phyloP scores from a whole-genome alignment of 2,113 vertebrate species.

The Oriolus oriolus region DNA sequence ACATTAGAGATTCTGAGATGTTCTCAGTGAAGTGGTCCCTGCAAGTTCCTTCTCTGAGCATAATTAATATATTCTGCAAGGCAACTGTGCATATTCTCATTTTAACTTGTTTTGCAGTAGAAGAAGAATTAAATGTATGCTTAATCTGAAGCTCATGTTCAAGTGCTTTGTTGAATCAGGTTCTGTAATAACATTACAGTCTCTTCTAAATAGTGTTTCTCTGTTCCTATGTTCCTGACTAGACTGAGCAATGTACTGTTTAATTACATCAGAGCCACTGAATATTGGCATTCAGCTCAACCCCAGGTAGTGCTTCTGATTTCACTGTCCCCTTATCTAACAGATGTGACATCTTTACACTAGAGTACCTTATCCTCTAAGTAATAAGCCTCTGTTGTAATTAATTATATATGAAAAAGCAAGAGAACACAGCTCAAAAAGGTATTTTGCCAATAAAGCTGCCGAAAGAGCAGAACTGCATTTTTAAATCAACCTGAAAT shows the following conservation, averaged over 20 bases:
- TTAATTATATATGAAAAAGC: neutral
- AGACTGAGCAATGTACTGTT: neutral
- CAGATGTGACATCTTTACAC: neutral
- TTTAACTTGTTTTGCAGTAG: neutral
- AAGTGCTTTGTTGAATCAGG: constrained; percentile 9
- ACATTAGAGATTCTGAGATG: neutral
- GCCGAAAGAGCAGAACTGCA: neutral
- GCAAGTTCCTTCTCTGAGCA: neutral
- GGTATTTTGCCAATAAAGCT: neutral
- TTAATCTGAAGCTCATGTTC: neutral
- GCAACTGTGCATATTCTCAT: neutral
- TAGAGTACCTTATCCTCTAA: neutral
- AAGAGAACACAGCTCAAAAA: neutral
- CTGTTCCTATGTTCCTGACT: neutral
- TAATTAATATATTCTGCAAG: neutral
- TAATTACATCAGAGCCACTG: constrained; percentile 12
- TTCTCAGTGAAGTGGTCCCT: neutral
- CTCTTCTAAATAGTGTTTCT: neutral
- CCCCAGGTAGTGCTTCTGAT: neutral
- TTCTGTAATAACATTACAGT: neutral
- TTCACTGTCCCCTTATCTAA: neutral
- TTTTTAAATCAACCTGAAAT: neutral
- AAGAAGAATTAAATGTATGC: neutral
- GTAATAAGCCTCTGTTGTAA: neutral
- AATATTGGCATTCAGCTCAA: constrained; percentile 18